phyloP scores from a whole-genome alignment of 2,113 vertebrate species.

The Cinclus mexicanus region DNA sequence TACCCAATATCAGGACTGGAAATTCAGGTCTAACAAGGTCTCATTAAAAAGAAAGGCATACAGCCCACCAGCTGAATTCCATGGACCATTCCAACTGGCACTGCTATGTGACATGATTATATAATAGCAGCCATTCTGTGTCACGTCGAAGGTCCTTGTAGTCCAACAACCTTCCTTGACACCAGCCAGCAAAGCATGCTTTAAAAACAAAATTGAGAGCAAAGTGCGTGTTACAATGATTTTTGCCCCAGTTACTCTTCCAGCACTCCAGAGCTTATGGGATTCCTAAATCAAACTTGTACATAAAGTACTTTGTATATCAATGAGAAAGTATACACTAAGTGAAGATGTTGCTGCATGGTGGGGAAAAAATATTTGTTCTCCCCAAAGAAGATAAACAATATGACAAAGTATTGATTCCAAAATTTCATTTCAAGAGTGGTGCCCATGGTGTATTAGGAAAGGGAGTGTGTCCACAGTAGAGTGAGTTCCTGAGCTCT shows the following conservation, averaged over 20 bases:
- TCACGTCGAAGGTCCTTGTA: neutral
- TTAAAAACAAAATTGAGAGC: neutral
- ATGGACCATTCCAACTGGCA: neutral
- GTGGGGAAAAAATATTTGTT: neutral
- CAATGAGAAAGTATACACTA: neutral
- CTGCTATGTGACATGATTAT: neutral
- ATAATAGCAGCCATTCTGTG: neutral
- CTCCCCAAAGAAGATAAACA: neutral
- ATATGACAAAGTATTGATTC: neutral
- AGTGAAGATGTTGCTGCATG: neutral
- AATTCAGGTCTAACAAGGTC: neutral
- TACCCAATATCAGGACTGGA: neutral
- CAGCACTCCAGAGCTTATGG: neutral
- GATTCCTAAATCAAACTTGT: neutral
- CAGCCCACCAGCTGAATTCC: neutral
- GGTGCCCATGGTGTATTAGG: neutral
- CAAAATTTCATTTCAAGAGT: neutral
- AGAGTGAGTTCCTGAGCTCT: neutral
- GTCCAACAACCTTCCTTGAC: neutral
- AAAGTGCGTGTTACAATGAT: neutral
- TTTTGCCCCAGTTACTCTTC: neutral
- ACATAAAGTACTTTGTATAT: neutral
- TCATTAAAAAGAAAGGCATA: neutral
- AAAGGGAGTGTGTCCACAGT: neutral
- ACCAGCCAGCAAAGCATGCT: neutral